Percentiles rank a stretch among this genome's conserved stretches.
Conservation (phyloP, 2,888 invertebrate species). For the Abrostola triplasia region DNA sequence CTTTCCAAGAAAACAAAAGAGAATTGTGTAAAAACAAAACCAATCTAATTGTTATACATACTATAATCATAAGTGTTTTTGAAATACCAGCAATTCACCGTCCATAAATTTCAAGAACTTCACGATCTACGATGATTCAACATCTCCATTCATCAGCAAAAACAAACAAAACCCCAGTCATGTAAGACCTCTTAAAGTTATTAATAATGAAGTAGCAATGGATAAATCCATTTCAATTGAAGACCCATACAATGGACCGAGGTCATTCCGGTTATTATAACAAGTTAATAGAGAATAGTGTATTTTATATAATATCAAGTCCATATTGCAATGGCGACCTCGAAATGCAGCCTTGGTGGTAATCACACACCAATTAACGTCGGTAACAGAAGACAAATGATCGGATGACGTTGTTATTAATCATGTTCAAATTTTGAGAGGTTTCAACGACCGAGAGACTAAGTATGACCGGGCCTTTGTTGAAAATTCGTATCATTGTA, state of each 20-base stretch:
- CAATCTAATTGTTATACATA: too few relatives aligned
- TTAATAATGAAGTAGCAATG: slow-evolving; percentile 26
- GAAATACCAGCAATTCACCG: too few relatives aligned
- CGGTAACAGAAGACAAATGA: slow-evolving; percentile 77
- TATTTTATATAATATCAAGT: slow-evolving; percentile 48
- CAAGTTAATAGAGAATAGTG: slow-evolving; percentile 37
- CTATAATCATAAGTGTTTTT: too few relatives aligned
- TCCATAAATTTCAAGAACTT: too few relatives aligned
- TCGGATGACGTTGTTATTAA: slow-evolving; percentile 75
- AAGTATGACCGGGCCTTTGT: slow-evolving; percentile 17
- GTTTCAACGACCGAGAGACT: slow-evolving; percentile 36
- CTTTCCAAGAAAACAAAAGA: too few relatives aligned
- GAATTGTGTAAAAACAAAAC: too few relatives aligned
- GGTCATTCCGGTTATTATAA: slow-evolving; percentile 24
- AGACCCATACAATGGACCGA: slow-evolving; percentile 33
- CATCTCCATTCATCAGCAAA: too few relatives aligned
- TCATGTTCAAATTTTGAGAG: slow-evolving; percentile 59
- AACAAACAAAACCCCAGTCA: too few relatives aligned
- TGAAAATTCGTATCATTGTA: slow-evolving; percentile 11
- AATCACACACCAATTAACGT: slow-evolving; percentile 79
- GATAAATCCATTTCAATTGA: slow-evolving; percentile 23
- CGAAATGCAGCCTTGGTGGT: slow-evolving; percentile 55
- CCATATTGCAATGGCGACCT: slow-evolving; percentile 56
- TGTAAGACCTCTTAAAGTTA: not conserved
- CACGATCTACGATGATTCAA: too few relatives aligned